phyloP scores from a whole-genome alignment of 1,140 invertebrate genomes.

The Papilio helenus region DNA sequence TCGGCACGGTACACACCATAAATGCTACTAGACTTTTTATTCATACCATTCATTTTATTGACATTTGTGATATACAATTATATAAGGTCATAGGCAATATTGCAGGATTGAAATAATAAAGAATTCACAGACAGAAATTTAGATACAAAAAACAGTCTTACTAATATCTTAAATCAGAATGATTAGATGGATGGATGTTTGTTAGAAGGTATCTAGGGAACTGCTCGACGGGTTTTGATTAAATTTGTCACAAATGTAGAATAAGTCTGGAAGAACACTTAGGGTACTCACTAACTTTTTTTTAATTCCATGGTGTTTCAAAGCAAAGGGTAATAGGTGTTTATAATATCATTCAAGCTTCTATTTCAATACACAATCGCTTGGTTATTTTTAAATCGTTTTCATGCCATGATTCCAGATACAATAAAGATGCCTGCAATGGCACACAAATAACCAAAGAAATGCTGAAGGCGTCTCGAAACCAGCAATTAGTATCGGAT shows the following conservation, averaged over 20 bases:
- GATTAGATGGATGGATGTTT: too few species aligned
- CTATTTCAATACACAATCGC: neutral
- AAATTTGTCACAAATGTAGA: too few species aligned
- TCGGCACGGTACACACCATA: slow-evolving; percentile 44
- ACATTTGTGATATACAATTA: slow-evolving; percentile 29
- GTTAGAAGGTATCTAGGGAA: too few species aligned
- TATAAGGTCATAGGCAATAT: neutral
- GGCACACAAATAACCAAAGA: slow-evolving; percentile 66
- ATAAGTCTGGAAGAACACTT: too few species aligned
- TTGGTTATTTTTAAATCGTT: slow-evolving; percentile 60
- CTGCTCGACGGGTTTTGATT: too few species aligned
- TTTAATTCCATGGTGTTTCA: neutral
- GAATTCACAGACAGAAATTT: neutral
- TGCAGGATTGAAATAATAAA: neutral
- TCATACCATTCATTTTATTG: slow-evolving; percentile 49
- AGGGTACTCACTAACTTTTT: too few species aligned
- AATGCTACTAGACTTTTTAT: slow-evolving; percentile 54
- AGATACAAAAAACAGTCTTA: too few species aligned
- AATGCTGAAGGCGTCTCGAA: slow-evolving; percentile 61
- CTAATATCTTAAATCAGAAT: too few species aligned
- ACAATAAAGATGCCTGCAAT: slow-evolving; percentile 65
- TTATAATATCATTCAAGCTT: neutral
- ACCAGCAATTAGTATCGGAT: slow-evolving; percentile 79
- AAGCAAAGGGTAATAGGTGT: neutral
- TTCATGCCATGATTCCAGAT: slow-evolving; percentile 58